These are phyloP conservation scores for Dastarcus helophoroides DNA, from an alignment of 2,888 invertebrate species.

Conservation along the genomic window DNA sequence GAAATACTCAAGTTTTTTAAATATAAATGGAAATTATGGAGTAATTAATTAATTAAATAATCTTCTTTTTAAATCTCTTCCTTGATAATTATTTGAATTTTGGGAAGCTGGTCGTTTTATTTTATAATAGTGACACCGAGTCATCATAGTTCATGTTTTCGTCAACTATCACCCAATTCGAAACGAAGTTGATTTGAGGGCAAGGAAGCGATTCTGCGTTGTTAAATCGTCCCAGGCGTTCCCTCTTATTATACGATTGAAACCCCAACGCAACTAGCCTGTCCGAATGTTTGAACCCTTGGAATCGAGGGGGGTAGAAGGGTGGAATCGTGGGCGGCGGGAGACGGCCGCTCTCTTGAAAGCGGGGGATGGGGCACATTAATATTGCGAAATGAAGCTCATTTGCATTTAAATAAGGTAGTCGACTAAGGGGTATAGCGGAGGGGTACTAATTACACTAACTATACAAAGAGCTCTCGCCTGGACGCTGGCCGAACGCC, in stretches of 20 bases:
- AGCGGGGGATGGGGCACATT: constrained; percentile 55
- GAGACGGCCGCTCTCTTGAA: constrained; percentile 23
- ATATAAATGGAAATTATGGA: no score
- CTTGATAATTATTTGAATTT: no score
- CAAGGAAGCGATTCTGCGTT: no score
- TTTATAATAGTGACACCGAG: no score
- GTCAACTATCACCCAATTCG: no score
- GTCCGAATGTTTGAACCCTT: constrained; percentile 20
- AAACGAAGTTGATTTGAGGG: no score
- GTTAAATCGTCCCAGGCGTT: constrained; percentile 6
- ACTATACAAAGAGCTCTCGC: constrained; percentile 42
- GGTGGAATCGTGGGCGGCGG: constrained; percentile 21
- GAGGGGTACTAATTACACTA: constrained; percentile 40
- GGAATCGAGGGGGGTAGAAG: constrained; percentile 15
- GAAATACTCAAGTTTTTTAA: no score
- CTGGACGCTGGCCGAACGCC: constrained; percentile 35
- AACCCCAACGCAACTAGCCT: constrained; percentile 11
- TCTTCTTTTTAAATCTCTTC: no score
- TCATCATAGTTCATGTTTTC: no score
- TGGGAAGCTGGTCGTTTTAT: no score
- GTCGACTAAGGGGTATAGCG: constrained; percentile 27
- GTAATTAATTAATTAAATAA: no score
- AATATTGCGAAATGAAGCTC: constrained; percentile 84
- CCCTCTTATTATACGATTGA: constrained; percentile 3
- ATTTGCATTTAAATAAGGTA: constrained; percentile 82